Base-by-base conservation (phyloP, 2,113 vertebrate genomes). In the Verasper variegatus region DNA sequence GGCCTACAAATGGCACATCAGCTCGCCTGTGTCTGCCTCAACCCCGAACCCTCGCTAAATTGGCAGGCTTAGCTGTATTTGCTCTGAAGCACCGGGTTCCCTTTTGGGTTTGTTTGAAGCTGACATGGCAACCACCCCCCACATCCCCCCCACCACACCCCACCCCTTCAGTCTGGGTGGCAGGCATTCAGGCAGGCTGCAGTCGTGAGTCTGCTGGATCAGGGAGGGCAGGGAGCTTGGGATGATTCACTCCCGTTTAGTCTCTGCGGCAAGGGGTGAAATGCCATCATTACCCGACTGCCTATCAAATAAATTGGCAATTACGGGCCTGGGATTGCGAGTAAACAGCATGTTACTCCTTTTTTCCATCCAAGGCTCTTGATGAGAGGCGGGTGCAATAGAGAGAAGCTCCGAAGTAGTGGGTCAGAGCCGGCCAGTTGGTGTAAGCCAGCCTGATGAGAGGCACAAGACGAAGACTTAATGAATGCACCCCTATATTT, bases 291-390 rank as follows among this genome's bases (percentile, higher is more conserved):
- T 99, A 98, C 95, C 95, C 97, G 94, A 96, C 97, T 99, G 97
- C 97, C 97, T 98, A 97, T 99, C 98, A 98, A 98, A 98, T 99
- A 99, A 99, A 98, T 99, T 99, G 97, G 94, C 98, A 99, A 99
- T 99, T 99, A 99, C 92, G 95, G 96, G 83, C 85, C 95, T 95
- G 93, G 94, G 96, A 96, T 97, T 97, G 96, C 96, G 54, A 95
- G 96, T 97, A 98, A 98, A 98, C 97, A 97, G 96, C 95, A 95
- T 92, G 95, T 96, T 97, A 95, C 87, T 68, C 68, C 21, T 45
- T 81, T 88, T 85, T 73, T 69, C 76, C 82, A 89, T 82, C 91
- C 83, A 81, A 82, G 86, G 31, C 93, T 94, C 94, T 95, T 91
- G 92, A 95, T 96, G 95, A 95, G 95, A 96, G 95, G 95, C 94